Conservation (phyloP, 2,888 invertebrate species). For the Physocephala rufipes region DNA sequence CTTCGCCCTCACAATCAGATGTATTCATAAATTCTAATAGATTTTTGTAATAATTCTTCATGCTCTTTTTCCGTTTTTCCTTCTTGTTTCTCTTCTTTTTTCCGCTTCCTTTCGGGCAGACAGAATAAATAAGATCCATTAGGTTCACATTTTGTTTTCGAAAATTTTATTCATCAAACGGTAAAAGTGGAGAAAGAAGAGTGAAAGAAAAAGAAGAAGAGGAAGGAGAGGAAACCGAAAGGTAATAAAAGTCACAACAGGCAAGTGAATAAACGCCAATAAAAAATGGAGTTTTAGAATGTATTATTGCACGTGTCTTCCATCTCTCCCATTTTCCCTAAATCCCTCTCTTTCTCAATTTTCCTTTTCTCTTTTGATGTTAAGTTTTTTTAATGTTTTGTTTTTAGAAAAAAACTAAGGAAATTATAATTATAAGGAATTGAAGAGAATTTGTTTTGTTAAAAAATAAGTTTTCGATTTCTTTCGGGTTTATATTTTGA, state of each 20-base stretch:
- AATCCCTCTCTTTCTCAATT: too few relatives aligned
- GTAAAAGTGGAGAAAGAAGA: not conserved
- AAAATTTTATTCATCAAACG: slow-evolving; percentile 21
- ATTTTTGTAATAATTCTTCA: slow-evolving; percentile 7
- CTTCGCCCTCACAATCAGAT: not conserved
- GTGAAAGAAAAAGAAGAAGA: not conserved
- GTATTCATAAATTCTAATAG: slow-evolving; percentile 30
- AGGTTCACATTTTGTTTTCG: slow-evolving; percentile 42
- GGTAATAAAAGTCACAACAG: not conserved
- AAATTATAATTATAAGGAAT: too few relatives aligned
- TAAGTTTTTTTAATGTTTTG: too few relatives aligned
- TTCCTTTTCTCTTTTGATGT: too few relatives aligned
- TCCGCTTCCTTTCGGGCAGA: slow-evolving; percentile 20
- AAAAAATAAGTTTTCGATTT: too few relatives aligned
- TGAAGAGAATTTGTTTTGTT: too few relatives aligned
- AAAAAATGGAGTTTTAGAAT: slow-evolving; percentile 1
- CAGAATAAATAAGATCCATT: slow-evolving; percentile 51
- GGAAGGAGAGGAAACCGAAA: not conserved
- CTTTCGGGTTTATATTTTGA: too few relatives aligned
- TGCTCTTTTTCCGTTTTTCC: slow-evolving; percentile 9
- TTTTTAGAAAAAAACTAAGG: too few relatives aligned
- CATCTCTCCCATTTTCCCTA: too few relatives aligned
- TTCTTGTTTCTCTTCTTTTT: slow-evolving; percentile 19
- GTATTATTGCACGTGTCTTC: not conserved
- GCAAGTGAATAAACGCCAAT: not conserved